Conservation (phyloP, 2,888 invertebrate genomes). For the Euphydryas editha region DNA sequence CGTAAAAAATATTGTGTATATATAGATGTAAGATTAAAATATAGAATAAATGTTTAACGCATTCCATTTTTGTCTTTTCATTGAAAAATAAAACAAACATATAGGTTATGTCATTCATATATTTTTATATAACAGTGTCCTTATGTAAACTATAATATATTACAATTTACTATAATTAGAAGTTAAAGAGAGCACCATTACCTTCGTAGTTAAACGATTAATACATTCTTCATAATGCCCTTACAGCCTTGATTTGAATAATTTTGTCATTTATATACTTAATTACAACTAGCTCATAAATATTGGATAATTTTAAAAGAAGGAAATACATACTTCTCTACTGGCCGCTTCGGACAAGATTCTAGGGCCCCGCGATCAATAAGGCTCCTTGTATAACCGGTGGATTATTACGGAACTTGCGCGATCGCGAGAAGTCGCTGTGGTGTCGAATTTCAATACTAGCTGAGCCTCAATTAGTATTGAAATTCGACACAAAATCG, state of each 20-base stretch:
- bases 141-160: conserved; percentile 1
- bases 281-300: background rate
- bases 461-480: too few species aligned
- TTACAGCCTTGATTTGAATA: background rate
- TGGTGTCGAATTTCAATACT: too few species aligned
- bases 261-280: background rate
- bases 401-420: too few species aligned
- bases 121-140: conserved; percentile 4
- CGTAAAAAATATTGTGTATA: conserved; percentile 15
- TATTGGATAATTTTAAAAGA: background rate
- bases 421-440: too few species aligned
- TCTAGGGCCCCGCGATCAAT: too few species aligned
- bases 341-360: too few species aligned
- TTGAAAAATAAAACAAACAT: background rate
- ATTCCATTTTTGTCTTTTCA: conserved; percentile 17
- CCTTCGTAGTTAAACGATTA: background rate
- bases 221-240: conserved; percentile 6
- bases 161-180: background rate
- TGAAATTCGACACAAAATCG: too few species aligned
- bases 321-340: background rate
- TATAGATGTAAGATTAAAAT: conserved; percentile 19
- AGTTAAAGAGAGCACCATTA: conserved; percentile 5
- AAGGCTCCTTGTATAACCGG: too few species aligned
- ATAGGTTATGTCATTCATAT: background rate
- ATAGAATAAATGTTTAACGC: conserved; percentile 21